Conservation (phyloP, 2,797 vertebrate genomes). For the Picus viridis region DNA sequence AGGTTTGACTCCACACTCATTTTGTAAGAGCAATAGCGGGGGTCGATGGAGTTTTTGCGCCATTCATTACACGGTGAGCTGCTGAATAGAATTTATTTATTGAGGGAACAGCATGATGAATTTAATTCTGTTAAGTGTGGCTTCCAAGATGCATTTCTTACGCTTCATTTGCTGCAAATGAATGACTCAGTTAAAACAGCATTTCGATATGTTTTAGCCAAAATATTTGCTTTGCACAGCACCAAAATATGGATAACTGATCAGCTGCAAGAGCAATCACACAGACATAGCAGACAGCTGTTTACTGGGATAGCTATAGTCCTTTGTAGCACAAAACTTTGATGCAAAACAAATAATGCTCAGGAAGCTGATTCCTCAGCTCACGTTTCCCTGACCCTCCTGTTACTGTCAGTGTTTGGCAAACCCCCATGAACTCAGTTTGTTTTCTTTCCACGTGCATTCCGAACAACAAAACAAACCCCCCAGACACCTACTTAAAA, state of each 20-base stretch:
- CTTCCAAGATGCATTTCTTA: slow-evolving; percentile 38
- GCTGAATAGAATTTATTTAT: slow-evolving; percentile 12
- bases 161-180: slow-evolving; percentile 46
- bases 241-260: neutral
- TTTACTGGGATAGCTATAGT: neutral
- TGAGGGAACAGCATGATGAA: neutral
- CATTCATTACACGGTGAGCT: neutral
- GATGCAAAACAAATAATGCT: neutral
- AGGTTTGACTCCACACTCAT: neutral
- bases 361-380: neutral
- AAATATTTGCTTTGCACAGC: slow-evolving; percentile 42
- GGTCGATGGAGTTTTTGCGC: neutral
- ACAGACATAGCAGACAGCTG: neutral
- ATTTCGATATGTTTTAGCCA: slow-evolving; percentile 19
- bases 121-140: slow-evolving; percentile 21
- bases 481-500: neutral
- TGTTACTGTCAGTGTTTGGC: neutral
- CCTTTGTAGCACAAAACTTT: neutral
- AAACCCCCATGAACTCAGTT: neutral
- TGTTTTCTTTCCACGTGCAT: neutral
- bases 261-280: neutral
- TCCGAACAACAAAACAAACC: neutral
- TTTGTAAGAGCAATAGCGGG: neutral
- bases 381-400: neutral
- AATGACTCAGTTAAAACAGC: slow-evolving; percentile 41